These are phyloP conservation scores for Aporophyla nigra DNA, from an alignment of 2,888 invertebrate genomes.

Conservation along the genomic window DNA sequence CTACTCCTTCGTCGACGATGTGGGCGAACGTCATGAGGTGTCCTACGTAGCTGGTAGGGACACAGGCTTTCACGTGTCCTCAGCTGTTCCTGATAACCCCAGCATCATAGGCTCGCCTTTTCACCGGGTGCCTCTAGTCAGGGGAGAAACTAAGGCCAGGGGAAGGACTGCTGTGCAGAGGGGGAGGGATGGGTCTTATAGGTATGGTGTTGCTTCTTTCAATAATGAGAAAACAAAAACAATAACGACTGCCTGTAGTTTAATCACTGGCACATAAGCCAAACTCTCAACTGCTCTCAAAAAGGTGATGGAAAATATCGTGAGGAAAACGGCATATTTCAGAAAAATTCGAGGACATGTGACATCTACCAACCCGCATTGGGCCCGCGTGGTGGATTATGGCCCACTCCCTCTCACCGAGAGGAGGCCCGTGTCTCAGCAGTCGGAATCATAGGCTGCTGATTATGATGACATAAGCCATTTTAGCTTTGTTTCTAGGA, in stretches of 20 bases:
- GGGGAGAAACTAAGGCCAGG: conserved; percentile 92
- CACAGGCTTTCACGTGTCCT: conserved; percentile 94
- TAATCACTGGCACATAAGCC: too few species aligned
- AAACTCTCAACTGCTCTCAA: too few species aligned
- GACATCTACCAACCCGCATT: too few species aligned
- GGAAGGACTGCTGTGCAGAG: conserved; percentile 94
- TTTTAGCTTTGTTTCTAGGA: neutral
- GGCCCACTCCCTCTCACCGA: too few species aligned
- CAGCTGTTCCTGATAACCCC: conserved; percentile 93
- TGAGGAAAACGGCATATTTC: too few species aligned
- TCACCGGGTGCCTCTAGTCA: conserved; percentile 92
- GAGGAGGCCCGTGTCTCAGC: too few species aligned
- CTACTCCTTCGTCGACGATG: conserved; percentile 94
- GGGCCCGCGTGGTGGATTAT: too few species aligned
- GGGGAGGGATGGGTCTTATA: conserved; percentile 94
- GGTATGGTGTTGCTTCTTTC: conserved; percentile 76
- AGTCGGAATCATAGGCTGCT: too few species aligned
- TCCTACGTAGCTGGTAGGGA: conserved; percentile 94
- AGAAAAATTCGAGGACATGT: too few species aligned
- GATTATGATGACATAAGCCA: too few species aligned
- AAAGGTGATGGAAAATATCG: too few species aligned
- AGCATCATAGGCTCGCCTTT: conserved; percentile 92
- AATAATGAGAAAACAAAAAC: neutral
- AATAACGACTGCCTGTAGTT: too few species aligned
- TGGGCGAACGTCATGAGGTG: conserved; percentile 94